Conservation (phyloP, 2,888 invertebrate species). For the Eristalis arbustorum region DNA sequence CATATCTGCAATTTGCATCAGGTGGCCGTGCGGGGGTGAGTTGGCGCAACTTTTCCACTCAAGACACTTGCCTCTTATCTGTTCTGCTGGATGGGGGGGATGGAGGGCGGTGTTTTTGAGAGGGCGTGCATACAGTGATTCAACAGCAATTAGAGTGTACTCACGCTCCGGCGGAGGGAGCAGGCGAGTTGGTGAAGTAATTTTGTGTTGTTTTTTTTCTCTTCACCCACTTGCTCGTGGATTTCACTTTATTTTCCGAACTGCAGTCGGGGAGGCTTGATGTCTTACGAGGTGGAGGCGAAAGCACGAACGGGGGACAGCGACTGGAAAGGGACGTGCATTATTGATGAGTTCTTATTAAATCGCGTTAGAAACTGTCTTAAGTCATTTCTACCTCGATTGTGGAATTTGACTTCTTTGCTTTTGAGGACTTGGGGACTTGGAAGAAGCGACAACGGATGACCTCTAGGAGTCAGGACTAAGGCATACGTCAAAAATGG, state of each 20-base stretch:
- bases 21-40: background rate
- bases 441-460: no score
- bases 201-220: background rate
- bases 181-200: background rate
- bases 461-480: no score
- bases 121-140: background rate
- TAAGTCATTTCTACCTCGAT: no score
- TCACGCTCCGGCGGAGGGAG: background rate
- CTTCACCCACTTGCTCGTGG: background rate
- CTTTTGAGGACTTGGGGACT: no score
- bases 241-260: background rate
- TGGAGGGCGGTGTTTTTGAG: background rate
- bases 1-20: constrained; percentile 33
- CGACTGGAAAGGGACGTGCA: no score
- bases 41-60: constrained; percentile 16
- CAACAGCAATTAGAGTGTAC: background rate
- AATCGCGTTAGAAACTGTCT: no score
- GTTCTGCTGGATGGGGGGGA: background rate
- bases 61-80: background rate
- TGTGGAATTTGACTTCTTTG: no score
- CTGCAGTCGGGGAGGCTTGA: background rate
- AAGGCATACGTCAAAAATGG: no score
- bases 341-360: no score
- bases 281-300: no score
- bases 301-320: no score